Evolutionary conservation across 2,797 vertebrate genomes (phyloP), one percentile per base, ranked within the genome.

Genomic region (Vultur gryphus): DNA sequence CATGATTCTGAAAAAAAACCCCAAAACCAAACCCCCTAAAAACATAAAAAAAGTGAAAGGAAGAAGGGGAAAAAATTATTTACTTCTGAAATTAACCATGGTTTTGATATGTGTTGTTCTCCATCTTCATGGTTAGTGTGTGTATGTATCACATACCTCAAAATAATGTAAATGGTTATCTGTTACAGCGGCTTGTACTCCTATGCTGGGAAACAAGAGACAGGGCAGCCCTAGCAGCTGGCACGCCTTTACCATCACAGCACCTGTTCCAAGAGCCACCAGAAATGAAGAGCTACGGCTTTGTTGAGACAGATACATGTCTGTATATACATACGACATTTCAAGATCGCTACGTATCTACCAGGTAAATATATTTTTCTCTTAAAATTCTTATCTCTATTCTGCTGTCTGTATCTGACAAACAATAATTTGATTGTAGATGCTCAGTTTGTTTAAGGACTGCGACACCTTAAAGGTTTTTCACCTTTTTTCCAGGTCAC

Each of bases 71-170:
- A 13, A 41, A 46, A 43, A 33, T 29, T 0, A 16, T 25, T 69
- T 88, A n/a, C n/a, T 59, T 55, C 18, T 64, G 69, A 33, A 71
- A 79, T 35, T 61, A 85, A 54, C 18, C 7, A 21, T 4, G 6
- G 13, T 16, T 93, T 84, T 82, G 24, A 6, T 80, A 43, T 2
- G 10, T 39, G 15, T 6, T 85, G 10, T 39, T 62, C 48, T 57
- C n/a, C 19, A 35, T 28, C 21, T 54, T 66, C 14, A 16, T 6
- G 8, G 33, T 41, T 49, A 31, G 7, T n/a, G 7, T 37, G 23
- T 31, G 6, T 41, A 9, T 31, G 5, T n/a, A 35, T 43, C 41
- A 29, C 0, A 0, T 26, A 54, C 64, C 55, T 66, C 76, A 43
- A 54, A 65, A 65, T 41, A 61, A 73, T 6, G 20, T 51, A 37